A percentile compares a stretch with the other conserved stretches of the same genome.
phyloP scores from a whole-genome alignment of 2,888 invertebrate species.

The Cryptocheilus praepositus region DNA sequence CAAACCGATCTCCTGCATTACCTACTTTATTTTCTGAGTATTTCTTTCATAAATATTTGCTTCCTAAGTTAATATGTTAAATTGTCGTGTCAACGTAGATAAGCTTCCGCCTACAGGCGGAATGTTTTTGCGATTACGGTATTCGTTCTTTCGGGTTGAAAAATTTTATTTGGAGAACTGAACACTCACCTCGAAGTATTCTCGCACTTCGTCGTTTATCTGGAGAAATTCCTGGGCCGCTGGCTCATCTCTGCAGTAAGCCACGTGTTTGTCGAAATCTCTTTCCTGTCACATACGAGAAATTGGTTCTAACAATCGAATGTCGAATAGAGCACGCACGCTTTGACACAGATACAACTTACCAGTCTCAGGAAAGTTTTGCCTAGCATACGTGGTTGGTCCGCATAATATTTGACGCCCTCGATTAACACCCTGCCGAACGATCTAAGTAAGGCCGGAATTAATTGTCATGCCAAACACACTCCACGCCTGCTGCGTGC shows the following conservation, averaged over 20 bases:
- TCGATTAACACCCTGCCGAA: constrained; percentile 88
- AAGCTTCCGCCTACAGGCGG: too few species aligned
- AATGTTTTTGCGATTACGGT: too few species aligned
- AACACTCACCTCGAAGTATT: constrained; percentile 87
- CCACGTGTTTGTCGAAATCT: constrained; percentile 95
- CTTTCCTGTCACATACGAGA: constrained; percentile 79
- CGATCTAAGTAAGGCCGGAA: constrained; percentile 74
- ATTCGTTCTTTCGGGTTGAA: too few species aligned
- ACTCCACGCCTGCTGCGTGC: constrained; percentile 64
- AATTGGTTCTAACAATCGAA: not conserved
- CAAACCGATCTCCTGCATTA: too few species aligned
- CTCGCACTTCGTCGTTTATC: constrained; percentile 81
- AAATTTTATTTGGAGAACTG: not conserved
- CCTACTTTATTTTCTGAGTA: too few species aligned
- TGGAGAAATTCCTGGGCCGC: constrained; percentile 87
- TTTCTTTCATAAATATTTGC: too few species aligned
- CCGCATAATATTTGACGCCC: constrained; percentile 94
- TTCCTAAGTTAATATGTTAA: too few species aligned
- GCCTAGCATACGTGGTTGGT: constrained; percentile 91
- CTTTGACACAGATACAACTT: constrained; percentile 52
- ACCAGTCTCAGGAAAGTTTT: constrained; percentile 90
- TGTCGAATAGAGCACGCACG: not conserved
- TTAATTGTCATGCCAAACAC: constrained; percentile 72
- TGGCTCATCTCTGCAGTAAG: constrained; percentile 91
- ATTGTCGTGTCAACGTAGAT: too few species aligned